Evolutionary conservation across 2,888 invertebrate species (phyloP), one percentile per base, ranked within the genome.

Genomic region (Drosophila histrio): DNA sequence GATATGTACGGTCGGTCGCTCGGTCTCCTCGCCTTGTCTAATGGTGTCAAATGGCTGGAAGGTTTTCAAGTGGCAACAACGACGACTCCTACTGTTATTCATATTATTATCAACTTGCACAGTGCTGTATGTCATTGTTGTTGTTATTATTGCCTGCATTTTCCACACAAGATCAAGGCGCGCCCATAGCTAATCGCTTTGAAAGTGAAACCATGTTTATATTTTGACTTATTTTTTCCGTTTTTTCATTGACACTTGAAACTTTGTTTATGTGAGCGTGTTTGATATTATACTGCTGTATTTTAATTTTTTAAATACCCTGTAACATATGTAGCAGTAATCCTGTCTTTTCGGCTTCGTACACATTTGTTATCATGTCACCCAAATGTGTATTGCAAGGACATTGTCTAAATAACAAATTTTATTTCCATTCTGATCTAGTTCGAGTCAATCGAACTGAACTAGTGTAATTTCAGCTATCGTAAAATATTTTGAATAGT

Each of bases 191-290:
- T 87, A 89, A 87, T 81, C 87, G 72, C 85, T 87, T 87, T 87
- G 89, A 87, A 87, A 89, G 88, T 89, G 87, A 87, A 87, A 89
- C 89, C 79, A 66, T 87, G 89, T 87, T 87, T 89, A 85, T 75
- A 79, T 77, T 89, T 84, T 76, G 47, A 61, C 67, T 71, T 66
- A 58, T 49, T 64, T 79, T 77, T 83, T 82, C 88, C 88, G 83
- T 61, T 75, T 59, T 62, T 46, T n/a, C 72, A 52, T 64, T 80
- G 72, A 64, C 73, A 80, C 77, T 77, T 72, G 77, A 79, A 36
- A 41, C 72, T 41, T 77, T 77, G 77, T 77, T 79, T 77, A 80
- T 72, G 58, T 46, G 36, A n/a, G 32, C 49, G 41, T 53, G 56
- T 77, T 84, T 73, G 75, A n/a, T n/a, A n/a, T n/a, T n/a, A n/a